Conservation (phyloP, 2,888 invertebrate genomes). For the Ashinkailepas kermadecensis region DNA sequence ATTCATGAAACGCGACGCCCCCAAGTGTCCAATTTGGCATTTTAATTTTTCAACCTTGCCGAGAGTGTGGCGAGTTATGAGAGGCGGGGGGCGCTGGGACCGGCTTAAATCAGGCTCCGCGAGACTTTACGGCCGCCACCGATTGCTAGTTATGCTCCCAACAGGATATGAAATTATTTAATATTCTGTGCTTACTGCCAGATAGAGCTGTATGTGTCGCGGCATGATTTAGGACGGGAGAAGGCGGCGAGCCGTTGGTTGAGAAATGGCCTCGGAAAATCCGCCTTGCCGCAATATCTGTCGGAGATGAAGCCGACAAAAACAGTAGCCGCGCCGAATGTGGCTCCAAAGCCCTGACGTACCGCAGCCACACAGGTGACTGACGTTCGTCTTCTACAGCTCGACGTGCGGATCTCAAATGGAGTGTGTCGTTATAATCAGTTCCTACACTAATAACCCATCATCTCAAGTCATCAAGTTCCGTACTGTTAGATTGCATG, state of each 20-base stretch:
- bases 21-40: conserved; percentile 13
- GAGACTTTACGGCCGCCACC: neutral
- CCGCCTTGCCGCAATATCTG: too few species aligned
- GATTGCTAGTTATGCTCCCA: neutral
- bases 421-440: too few species aligned
- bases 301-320: neutral
- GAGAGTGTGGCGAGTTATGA: conserved; percentile 17
- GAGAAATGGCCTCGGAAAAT: neutral
- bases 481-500: too few species aligned
- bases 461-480: too few species aligned
- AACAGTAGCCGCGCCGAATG: neutral
- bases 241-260: neutral
- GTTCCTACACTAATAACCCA: too few species aligned
- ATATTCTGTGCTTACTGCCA: conserved; percentile 20
- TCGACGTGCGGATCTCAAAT: too few species aligned
- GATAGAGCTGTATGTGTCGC: neutral
- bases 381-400: too few species aligned
- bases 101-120: neutral
- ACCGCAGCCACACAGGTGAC: too few species aligned
- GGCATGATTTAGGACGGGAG: neutral
- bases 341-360: too few species aligned
- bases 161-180: conserved; percentile 19
- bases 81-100: neutral
- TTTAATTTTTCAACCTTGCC: conserved; percentile 18
- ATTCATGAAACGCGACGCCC: conserved; percentile 22